These are phyloP conservation scores for Heliconius congener DNA, from an alignment of 1,140 invertebrate species.

Conservation along the genomic window DNA sequence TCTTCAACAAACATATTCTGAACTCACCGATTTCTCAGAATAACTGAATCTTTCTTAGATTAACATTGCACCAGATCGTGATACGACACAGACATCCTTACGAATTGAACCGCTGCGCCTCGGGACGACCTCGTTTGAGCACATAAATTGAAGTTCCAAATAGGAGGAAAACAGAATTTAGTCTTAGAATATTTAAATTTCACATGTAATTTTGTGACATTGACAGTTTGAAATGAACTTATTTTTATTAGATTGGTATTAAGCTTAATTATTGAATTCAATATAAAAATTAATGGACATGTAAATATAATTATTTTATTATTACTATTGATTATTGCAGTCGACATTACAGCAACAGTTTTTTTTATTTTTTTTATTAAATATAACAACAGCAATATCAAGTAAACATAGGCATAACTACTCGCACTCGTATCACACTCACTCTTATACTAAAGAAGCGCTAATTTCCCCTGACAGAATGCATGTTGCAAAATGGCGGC, in stretches of 20 bases:
- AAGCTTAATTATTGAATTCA: no score
- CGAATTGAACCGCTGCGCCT: constrained; percentile 8
- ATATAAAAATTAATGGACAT: no score
- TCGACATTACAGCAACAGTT: no score
- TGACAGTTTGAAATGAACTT: no score
- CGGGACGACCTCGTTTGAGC: constrained; percentile 3
- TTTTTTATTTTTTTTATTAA: no score
- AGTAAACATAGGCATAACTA: not conserved
- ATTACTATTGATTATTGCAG: not conserved
- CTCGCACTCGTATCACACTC: not conserved
- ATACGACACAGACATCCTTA: constrained; percentile 14
- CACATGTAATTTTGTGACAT: not conserved
- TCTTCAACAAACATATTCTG: not conserved
- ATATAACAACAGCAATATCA: no score
- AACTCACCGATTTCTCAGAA: not conserved
- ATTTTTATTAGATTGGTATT: no score
- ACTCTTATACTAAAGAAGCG: not conserved
- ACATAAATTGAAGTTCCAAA: not conserved
- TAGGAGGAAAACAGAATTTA: not conserved
- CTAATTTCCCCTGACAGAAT: constrained; percentile 14
- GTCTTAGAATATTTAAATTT: not conserved
- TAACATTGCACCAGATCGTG: not conserved
- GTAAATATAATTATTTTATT: no score
- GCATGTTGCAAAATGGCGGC: constrained; percentile 4
- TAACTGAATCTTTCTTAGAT: constrained; percentile 3